Percentiles rank a stretch among this genome's conserved stretches.
These are phyloP conservation scores for Propithecus deckenii DNA, from an alignment of 2,797 vertebrate genomes.

Conservation along the genomic window DNA sequence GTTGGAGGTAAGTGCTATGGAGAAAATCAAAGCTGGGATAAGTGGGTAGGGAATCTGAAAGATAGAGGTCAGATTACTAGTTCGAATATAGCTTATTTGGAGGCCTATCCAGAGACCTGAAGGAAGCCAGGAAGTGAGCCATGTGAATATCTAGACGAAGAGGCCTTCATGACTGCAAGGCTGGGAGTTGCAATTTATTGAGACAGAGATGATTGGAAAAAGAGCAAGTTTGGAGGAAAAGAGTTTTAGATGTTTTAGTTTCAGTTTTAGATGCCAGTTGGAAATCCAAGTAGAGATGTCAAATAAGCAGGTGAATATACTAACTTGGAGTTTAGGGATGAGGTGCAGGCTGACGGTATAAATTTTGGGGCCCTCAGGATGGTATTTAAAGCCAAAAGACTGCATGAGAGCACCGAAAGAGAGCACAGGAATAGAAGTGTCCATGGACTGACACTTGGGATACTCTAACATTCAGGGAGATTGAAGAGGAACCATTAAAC, in stretches of 20 bases:
- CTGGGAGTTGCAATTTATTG: not conserved
- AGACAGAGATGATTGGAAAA: not conserved
- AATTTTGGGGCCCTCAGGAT: not conserved
- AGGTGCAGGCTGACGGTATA: not conserved
- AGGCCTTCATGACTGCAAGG: not conserved
- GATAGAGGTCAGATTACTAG: not conserved
- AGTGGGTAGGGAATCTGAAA: not conserved
- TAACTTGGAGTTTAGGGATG: not conserved
- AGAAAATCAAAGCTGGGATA: not conserved
- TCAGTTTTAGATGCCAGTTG: not conserved
- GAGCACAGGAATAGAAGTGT: not conserved
- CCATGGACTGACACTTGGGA: not conserved
- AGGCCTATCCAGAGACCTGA: not conserved
- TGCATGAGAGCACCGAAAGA: not conserved
- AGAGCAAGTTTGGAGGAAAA: not conserved
- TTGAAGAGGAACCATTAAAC: not conserved
- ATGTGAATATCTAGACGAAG: not conserved
- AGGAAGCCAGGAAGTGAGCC: not conserved
- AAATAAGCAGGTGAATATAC: not conserved
- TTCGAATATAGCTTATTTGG: not conserved
- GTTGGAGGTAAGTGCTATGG: not conserved
- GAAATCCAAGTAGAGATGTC: not conserved
- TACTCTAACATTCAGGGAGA: not conserved
- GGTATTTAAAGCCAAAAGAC: not conserved
- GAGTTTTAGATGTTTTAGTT: not conserved